Evolutionary conservation across 2,113 vertebrate species (phyloP).

Genomic region (Phalacrocorax pelagicus): DNA sequence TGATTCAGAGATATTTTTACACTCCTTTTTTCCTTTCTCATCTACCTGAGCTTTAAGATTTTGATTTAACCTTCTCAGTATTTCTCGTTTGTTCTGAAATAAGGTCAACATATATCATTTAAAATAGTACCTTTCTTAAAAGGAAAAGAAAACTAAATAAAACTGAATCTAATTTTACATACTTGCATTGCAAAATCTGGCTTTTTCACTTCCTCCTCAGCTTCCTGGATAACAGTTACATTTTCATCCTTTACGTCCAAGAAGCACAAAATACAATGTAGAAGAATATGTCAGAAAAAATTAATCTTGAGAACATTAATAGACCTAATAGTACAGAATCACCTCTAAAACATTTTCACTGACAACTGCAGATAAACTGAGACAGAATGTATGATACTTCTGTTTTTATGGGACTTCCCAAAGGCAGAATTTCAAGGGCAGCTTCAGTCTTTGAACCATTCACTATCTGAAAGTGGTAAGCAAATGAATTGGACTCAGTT

Average conservation of each 20-base stretch:
- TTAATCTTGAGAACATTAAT: background rate
- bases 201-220: slow-evolving; percentile 68
- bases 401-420: background rate
- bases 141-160: background rate
- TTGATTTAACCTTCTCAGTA: slow-evolving; percentile 90
- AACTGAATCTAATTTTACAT: slow-evolving; percentile 40
- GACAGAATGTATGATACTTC: background rate
- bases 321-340: background rate
- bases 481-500: background rate
- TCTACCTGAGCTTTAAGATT: slow-evolving; percentile 85
- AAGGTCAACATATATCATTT: background rate
- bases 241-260: slow-evolving; percentile 68
- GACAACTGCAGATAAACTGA: background rate
- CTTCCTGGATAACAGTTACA: slow-evolving; percentile 48
- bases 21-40: slow-evolving; percentile 45
- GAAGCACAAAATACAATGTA: slow-evolving; percentile 18
- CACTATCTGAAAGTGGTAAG: background rate
- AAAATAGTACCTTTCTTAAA: background rate
- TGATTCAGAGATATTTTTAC: background rate
- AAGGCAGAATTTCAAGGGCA: background rate
- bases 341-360: background rate
- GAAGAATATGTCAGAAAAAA: slow-evolving; percentile 1
- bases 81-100: slow-evolving; percentile 90
- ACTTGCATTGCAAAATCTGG: slow-evolving; percentile 72
- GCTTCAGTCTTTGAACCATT: background rate